Evolutionary conservation across 2,888 invertebrate species (phyloP).

Genomic region (Calephelis perditalis): DNA sequence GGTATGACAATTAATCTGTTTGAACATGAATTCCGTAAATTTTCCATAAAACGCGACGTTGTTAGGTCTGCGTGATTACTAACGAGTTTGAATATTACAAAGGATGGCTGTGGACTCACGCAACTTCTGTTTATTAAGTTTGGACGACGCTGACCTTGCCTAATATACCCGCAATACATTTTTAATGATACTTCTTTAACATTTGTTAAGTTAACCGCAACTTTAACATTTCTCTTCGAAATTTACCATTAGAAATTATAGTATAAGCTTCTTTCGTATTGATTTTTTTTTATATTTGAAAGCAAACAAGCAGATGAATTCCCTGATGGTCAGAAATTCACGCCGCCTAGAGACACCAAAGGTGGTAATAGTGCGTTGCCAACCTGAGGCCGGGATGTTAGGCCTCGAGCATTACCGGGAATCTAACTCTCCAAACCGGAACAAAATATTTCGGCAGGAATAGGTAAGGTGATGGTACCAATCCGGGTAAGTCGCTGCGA

Average conservation of each 20-base stretch:
- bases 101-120: constrained; percentile 37
- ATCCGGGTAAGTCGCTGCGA: no score
- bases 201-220: constrained; percentile 31
- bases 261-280: no score
- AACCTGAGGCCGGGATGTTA: no score
- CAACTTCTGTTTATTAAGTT: constrained; percentile 38
- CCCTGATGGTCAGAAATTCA: no score
- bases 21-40: constrained; percentile 13
- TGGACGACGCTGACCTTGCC: constrained; percentile 29
- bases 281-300: no score
- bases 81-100: constrained; percentile 45
- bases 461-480: no score
- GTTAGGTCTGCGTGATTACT: constrained; percentile 34
- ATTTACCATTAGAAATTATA: no score
- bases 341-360: no score
- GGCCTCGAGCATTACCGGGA: no score
- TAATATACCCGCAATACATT: constrained; percentile 38
- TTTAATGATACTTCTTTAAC: constrained; percentile 36
- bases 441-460: no score
- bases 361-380: no score
- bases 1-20: not conserved
- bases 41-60: constrained; percentile 16
- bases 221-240: not conserved
- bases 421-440: no score
- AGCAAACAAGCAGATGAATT: not conserved